Conservation (phyloP, 1,140 invertebrate genomes). For the Scylla paramamosain region DNA sequence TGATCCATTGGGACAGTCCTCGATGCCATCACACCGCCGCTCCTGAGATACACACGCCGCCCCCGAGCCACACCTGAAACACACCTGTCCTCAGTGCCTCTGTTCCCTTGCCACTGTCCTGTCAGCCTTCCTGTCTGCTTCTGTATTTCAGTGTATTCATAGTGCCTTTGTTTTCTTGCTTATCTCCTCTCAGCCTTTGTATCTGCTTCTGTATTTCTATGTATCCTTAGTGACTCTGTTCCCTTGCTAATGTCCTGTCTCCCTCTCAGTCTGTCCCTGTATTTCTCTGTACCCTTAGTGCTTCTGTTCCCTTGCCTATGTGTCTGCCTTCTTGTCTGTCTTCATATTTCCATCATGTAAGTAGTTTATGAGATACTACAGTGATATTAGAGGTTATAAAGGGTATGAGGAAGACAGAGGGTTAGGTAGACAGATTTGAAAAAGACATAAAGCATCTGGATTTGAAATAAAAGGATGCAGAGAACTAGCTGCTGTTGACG, state of each 20-base stretch:
- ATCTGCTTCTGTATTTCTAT: neutral
- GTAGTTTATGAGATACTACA: no score
- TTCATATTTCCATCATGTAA: neutral
- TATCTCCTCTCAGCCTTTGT: neutral
- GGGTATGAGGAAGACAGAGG: no score
- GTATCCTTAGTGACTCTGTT: no score
- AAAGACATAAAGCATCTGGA: no score
- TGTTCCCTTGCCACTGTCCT: neutral
- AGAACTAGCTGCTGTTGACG: no score
- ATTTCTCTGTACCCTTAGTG: neutral
- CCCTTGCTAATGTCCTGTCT: neutral
- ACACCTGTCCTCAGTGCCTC: neutral
- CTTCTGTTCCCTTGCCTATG: neutral
- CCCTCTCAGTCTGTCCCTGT: neutral
- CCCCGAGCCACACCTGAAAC: slow-evolving; percentile 83
- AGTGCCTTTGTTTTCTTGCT: neutral
- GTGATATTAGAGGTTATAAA: no score
- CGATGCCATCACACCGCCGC: slow-evolving; percentile 89
- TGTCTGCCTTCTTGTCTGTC: neutral
- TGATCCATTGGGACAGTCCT: slow-evolving; percentile 91
- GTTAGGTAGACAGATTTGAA: no score
- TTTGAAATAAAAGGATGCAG: no score
- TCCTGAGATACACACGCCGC: slow-evolving; percentile 86
- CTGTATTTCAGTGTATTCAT: neutral
- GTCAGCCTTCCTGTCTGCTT: neutral